Evolutionary conservation across 2,888 invertebrate species (phyloP), one percentile per base, ranked within the genome.

Genomic region (Tipula confusa): DNA sequence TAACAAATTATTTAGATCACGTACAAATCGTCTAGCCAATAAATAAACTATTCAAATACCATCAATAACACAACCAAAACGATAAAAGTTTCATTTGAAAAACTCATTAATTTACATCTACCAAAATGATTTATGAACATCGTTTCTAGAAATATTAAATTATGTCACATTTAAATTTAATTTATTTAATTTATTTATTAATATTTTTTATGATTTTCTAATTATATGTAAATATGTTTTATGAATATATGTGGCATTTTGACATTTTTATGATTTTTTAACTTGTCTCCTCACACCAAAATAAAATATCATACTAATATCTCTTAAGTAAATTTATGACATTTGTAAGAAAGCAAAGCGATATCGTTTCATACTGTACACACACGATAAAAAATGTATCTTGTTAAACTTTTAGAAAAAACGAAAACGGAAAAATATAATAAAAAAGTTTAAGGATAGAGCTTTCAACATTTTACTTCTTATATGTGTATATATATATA

Each of bases 11-110:
- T 64, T 64, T 64, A 2, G 64, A 13, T 2, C 64, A 64, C 64
- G 64, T 64, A 64, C 64, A 64, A 64, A 64, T 64, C 24, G 64
- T 64, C 64, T 64, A 64, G 64, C 64, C 64, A 64, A 64, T 64
- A 18, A 64, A 64, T 64, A 64, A 64, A 24, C 64, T 64, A 64
- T 64, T 64, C 64, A 64, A 24, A 64, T 15, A 43, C 5, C 43
- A n/a, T n/a, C 43, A 2, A 43, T 43, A 43, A 2, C 43, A 64
- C 9, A 18, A 64, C 9, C 64, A 64, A 0, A 11, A 1, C 13
- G 6, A 15, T 43, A 15, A 3, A 43, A 0, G 9, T 38, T 38
- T 38, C 43, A 43, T 15, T 43, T 15, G n/a, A 43, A 64, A 64
- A 64, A 9, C 7, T 64, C 64, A 64, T 64, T 64, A 64, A 64